Base-by-base conservation (phyloP, 1,140 invertebrate species). In the Antheraea pernyi region DNA sequence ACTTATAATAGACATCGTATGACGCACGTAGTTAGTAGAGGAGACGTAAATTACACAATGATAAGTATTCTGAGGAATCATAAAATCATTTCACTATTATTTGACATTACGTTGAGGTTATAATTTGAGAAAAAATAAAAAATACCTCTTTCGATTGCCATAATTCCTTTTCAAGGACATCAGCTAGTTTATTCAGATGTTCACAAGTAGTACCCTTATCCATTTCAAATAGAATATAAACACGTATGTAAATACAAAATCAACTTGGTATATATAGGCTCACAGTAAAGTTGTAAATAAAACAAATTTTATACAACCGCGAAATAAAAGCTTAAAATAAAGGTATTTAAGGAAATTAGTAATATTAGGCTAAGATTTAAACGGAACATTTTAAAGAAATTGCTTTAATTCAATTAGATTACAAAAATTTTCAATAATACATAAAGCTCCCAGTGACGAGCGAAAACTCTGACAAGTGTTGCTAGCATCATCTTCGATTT, bases 141-240 rank as follows among this genome's bases (percentile, higher is more conserved):
- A 77, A 79, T 74, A 92, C 91, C 84, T 92, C 90, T 75, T 88
- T 91, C 18, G 85, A 80, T 67, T 88, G 85, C 88, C 89, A 92
- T 67, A 91, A 72, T 30, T 92, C 86, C 72, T 85, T 86, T 67
- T 74, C 85, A 5, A 92, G 79, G 42, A 83, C 78, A 68, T 91
- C 85, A 68, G 82, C 77, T 18, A 93, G 76, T 67, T 87, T 90
- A 74, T 91, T 91, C 68, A 93, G 73, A 79, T 93, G 91, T 67
- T 91, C 89, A 83, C 91, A 93, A 67, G 89, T 91, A 77, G 91
- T 86, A 70, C 88, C 83, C 84, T 85, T 90, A 82, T 90, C 87
- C 89, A 91, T 91, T 83, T 75, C 75, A 70, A 74, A 73, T 70
- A 79, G 78, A 74, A 82, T 74, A 73, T 70, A 77, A 63, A 73